Percentiles rank a stretch among this genome's conserved stretches.
phyloP scores from a whole-genome alignment of 2,113 vertebrate species.

The Eublepharis macularius region DNA sequence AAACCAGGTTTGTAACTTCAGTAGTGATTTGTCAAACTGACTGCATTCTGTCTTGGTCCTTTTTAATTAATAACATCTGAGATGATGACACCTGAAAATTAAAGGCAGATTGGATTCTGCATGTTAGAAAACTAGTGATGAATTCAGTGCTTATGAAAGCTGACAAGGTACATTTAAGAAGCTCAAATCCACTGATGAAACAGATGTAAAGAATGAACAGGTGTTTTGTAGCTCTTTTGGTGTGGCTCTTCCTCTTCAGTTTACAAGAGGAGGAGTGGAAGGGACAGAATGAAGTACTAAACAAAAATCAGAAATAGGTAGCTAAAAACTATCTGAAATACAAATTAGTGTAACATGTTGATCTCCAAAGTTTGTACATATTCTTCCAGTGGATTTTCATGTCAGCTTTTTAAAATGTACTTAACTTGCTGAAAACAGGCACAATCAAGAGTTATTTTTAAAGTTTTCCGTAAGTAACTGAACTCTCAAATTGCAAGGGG shows the following conservation, averaged over 20 bases:
- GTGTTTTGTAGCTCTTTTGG: not conserved
- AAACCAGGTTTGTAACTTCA: not conserved
- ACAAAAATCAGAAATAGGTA: not conserved
- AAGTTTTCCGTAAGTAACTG: not conserved
- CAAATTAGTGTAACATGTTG: slow-evolving; percentile 1
- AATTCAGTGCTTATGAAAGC: not conserved
- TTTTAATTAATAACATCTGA: not conserved
- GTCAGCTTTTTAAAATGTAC: not conserved
- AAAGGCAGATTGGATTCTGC: not conserved
- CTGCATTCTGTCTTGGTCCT: fast-evolving
- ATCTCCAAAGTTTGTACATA: slow-evolving; percentile 2
- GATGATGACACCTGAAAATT: not conserved
- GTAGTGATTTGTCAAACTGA: not conserved
- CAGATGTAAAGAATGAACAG: not conserved
- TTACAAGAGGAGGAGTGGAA: not conserved
- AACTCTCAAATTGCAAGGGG: not conserved
- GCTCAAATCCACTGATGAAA: slow-evolving; percentile 11
- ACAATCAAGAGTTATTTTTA: not conserved
- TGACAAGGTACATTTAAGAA: not conserved
- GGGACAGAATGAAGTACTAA: not conserved
- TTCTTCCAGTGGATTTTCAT: not conserved
- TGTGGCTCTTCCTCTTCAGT: slow-evolving; percentile 2
- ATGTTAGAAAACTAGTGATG: slow-evolving; percentile 6
- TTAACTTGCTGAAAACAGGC: not conserved
- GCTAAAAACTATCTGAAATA: not conserved